Conservation (phyloP, 2,888 invertebrate genomes). For the Rhagophthalmus giganteus region DNA sequence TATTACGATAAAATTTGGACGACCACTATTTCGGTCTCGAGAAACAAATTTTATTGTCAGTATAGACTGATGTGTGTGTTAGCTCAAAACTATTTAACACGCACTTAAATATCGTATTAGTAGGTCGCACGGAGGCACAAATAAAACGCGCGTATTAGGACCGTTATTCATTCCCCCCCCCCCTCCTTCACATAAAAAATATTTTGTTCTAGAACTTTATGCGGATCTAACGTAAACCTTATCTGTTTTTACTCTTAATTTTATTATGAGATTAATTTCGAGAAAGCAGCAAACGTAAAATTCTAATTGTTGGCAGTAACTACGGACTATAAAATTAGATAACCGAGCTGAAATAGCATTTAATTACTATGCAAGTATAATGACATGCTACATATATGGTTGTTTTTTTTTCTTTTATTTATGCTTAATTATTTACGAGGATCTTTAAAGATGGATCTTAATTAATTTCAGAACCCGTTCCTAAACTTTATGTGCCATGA, state of each 20-base stretch:
- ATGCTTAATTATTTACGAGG: constrained; percentile 17
- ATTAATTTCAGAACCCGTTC: constrained; percentile 17
- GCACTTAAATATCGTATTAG: no score
- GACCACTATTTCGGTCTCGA: no score
- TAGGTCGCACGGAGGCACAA: no score
- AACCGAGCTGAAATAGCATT: constrained; percentile 14
- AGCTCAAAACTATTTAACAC: no score
- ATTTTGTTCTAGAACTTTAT: no score
- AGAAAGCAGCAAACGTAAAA: constrained; percentile 15
- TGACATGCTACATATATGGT: constrained; percentile 14
- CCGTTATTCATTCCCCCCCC: no score
- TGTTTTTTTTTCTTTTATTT: constrained; percentile 13
- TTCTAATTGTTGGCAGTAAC: constrained; percentile 16
- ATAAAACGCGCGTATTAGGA: no score
- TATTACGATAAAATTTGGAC: no score
- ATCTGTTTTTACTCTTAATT: constrained; percentile 12
- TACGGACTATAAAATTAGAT: constrained; percentile 12
- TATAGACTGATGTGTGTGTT: no score
- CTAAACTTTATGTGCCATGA: constrained; percentile 12
- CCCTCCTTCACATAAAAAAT: no score
- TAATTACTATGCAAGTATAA: constrained; percentile 18
- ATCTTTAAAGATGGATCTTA: constrained; percentile 15
- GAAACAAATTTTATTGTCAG: no score
- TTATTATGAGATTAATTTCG: constrained; percentile 12
- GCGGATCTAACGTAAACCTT: no score